phyloP scores from a whole-genome alignment of 23 tunicate species.

The Oikopleura albicans region DNA sequence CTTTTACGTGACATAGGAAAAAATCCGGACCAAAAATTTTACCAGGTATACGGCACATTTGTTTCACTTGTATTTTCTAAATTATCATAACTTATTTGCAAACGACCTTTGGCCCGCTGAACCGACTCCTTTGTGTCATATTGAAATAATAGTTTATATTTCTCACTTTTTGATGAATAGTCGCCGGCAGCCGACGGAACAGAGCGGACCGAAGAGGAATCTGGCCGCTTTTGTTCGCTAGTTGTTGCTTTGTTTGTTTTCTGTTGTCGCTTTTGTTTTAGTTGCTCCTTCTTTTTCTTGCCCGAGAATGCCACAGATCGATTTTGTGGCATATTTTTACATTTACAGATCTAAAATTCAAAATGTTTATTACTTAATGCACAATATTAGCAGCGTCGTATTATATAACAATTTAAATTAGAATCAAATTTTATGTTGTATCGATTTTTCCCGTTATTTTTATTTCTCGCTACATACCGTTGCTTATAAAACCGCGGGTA shows the following conservation, averaged over 20 bases:
- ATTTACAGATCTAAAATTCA: background rate
- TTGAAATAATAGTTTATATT: constrained; percentile 2
- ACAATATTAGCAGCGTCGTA: no score
- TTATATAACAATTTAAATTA: no score
- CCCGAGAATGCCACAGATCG: background rate
- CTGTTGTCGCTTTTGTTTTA: background rate
- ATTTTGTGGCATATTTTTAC: background rate
- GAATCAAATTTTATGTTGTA: no score
- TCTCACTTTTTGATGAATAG: background rate
- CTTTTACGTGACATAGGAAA: no score
- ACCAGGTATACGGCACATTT: no score
- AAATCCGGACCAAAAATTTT: no score
- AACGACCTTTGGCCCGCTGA: background rate
- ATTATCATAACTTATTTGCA: no score
- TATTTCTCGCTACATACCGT: no score
- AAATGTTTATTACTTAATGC: background rate
- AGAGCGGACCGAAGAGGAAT: background rate
- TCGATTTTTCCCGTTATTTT: no score
- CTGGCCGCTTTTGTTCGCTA: background rate
- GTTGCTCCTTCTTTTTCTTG: background rate
- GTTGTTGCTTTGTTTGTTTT: background rate
- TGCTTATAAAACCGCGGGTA: no score
- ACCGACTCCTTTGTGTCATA: background rate
- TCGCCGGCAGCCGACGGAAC: background rate
- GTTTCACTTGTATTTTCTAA: no score